phyloP scores from a whole-genome alignment of 2,888 invertebrate genomes.

The Mimachlamys varia region DNA sequence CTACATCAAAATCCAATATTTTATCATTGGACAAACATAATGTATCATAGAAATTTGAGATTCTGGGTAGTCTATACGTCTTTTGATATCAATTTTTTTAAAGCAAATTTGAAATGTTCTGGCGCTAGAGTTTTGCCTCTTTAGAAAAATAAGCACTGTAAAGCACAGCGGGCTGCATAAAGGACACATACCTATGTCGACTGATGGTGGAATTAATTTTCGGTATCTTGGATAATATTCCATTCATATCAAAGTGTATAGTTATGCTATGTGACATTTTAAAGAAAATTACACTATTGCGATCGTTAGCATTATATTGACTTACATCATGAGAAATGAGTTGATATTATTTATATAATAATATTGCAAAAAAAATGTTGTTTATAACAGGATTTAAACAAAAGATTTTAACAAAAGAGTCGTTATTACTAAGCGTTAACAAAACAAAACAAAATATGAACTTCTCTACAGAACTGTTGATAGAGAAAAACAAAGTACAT shows the following conservation, averaged over 20 bases:
- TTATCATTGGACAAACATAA: no score
- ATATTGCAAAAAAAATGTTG: no score
- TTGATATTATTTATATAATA: no score
- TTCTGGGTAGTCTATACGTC: no score
- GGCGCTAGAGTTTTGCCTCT: no score
- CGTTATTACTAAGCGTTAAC: background rate
- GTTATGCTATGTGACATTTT: background rate
- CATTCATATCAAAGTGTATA: background rate
- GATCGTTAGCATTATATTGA: background rate
- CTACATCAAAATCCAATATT: no score
- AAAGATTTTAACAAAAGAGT: background rate
- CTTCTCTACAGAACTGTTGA: background rate
- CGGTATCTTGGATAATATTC: background rate
- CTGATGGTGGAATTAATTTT: background rate
- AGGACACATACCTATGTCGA: background rate
- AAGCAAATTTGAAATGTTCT: no score
- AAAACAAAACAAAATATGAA: background rate
- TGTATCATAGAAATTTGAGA: no score
- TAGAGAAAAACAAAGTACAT: background rate
- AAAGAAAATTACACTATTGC: background rate
- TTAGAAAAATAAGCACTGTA: no score
- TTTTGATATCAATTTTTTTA: no score
- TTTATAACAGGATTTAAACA: background rate
- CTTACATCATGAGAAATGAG: background rate
- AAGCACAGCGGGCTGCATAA: background rate